Evolutionary conservation across 2,797 vertebrate genomes (phyloP), one percentile per base, ranked within the genome.

Genomic region (Microctenopoma steveboyesi): DNA sequence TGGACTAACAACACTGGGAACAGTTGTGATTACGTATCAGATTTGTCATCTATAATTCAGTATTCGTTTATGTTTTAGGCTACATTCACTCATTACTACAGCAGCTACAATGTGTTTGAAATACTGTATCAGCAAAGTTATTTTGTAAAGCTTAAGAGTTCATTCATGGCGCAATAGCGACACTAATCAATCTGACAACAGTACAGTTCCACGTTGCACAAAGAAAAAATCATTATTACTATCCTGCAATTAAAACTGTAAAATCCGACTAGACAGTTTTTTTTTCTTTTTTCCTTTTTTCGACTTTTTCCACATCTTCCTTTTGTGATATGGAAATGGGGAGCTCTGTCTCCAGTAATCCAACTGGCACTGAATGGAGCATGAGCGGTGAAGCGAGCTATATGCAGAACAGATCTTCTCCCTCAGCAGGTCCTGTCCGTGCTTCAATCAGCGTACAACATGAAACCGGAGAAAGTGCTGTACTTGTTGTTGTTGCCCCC

Each of bases 401-500:
- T 42, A 43, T 57, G 77, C 25, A 57, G 67, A 74, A 57, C 58
- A 10, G 65, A 9, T 37, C n/a, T 64, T 28, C 43, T 16, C 28
- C 37, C 18, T 28, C 47, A 6, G 54, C 43, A 14, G 47, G 25
- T 27, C 39, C 43, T 7, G 15, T 54, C 63, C 47, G 2, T 15
- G 63, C 54, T 71, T 98, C 95, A 99, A 86, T 99, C 98, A 12
- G 97, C 97, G 69, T 98, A 99, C 93, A 99, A 91, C 94, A 99
- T 98, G 95, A 99, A 99, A 92, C 98, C 98, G 79, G 98, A 97
- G 92, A 98, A 99, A 39, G 98, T 99, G 96, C 98, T 99, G 94
- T 99, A 99, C 94, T 99, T 99, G 95, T 99, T 99, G 94, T 98
- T 99, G 94, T 99, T 99, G 40, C 98, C 98, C 55, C 98, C 98